A percentile compares a stretch with the other conserved stretches of the same genome.
Evolutionary conservation across 2,113 vertebrate genomes (phyloP).

Genomic region (Melospiza melodia): DNA sequence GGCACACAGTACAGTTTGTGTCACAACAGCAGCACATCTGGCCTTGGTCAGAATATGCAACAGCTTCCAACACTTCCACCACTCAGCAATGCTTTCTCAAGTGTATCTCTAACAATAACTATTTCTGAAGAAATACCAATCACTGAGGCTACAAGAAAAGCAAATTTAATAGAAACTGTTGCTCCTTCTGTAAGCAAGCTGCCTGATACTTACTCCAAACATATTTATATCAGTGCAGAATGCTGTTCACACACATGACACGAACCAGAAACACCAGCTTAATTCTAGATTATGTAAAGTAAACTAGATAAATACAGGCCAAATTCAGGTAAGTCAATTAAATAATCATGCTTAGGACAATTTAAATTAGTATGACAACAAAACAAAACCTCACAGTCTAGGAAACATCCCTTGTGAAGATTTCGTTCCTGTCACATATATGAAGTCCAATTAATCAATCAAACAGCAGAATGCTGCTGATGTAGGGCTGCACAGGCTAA

Average conservation of each 20-base stretch:
- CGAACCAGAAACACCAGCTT: neutral
- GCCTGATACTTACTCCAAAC: neutral
- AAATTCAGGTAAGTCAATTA: neutral
- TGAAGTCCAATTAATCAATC: neutral
- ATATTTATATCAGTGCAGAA: neutral
- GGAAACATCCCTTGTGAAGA: neutral
- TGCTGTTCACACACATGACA: neutral
- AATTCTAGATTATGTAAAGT: neutral
- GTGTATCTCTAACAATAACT: neutral
- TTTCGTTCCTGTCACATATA: neutral
- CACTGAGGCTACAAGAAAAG: neutral
- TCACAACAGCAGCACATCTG: neutral
- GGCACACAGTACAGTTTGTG: accelerated
- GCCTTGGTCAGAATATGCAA: neutral
- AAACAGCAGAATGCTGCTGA: neutral
- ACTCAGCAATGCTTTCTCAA: neutral
- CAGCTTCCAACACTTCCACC: neutral
- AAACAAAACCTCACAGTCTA: neutral
- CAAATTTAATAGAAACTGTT: neutral
- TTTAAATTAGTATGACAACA: neutral
- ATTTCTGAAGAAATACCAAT: neutral
- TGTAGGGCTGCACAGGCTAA: neutral
- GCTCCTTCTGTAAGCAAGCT: neutral
- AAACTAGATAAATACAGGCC: neutral
- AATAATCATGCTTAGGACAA: neutral